These are phyloP conservation scores for Idaea biselata DNA, from an alignment of 2,888 invertebrate species.

Conservation along the genomic window DNA sequence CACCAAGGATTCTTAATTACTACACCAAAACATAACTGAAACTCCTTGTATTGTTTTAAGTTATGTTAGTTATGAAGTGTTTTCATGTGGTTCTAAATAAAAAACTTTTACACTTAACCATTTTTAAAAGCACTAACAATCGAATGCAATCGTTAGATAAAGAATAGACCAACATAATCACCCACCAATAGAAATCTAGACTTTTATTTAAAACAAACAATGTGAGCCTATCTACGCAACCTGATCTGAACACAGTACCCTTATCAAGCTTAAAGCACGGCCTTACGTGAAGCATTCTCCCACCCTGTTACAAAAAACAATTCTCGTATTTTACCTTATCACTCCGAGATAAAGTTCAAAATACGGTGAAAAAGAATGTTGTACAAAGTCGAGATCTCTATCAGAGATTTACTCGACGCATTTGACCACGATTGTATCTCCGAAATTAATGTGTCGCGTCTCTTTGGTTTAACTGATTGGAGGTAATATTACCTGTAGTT, in stretches of 20 bases:
- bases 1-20: too few relatives aligned
- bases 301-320: constrained; percentile 19
- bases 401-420: constrained; percentile 68
- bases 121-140: too few relatives aligned
- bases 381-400: constrained; percentile 62
- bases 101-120: too few relatives aligned
- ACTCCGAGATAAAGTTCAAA: constrained; percentile 15
- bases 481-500: constrained; percentile 49
- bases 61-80: too few relatives aligned
- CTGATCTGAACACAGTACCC: constrained; percentile 40
- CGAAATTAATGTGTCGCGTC: constrained; percentile 69
- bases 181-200: background rate
- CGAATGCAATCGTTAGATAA: background rate
- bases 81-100: too few relatives aligned
- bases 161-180: constrained; percentile 29
- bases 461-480: constrained; percentile 49
- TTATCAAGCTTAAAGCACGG: constrained; percentile 34
- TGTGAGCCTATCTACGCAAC: constrained; percentile 26
- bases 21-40: too few relatives aligned
- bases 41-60: too few relatives aligned
- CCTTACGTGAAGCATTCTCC: constrained; percentile 23
- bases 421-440: constrained; percentile 66
- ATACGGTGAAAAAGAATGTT: constrained; percentile 13
- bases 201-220: constrained; percentile 8
- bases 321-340: constrained; percentile 11